Evolutionary conservation across 2,113 vertebrate species (phyloP).

Genomic region (Cnemophilus loriae): DNA sequence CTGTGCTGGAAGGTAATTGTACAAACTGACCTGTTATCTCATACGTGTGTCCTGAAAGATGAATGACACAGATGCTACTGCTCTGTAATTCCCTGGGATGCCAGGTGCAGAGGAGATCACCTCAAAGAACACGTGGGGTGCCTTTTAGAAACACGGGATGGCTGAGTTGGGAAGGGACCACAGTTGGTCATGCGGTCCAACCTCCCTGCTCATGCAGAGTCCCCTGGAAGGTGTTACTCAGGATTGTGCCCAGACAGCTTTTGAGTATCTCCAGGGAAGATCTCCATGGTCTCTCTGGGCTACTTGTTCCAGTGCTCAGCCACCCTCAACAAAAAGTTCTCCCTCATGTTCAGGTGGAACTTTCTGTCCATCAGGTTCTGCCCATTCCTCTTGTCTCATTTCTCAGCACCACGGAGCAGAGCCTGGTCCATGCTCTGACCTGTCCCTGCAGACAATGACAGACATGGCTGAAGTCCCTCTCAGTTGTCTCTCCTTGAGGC

Average conservation of each 20-base stretch:
- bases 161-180: neutral
- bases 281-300: neutral
- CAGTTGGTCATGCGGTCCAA: neutral
- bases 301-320: neutral
- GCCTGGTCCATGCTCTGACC: neutral
- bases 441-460: neutral
- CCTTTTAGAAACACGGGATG: neutral
- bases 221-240: accelerated
- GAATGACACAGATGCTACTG: neutral
- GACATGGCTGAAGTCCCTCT: neutral
- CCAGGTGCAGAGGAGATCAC: neutral
- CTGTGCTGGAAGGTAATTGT: neutral
- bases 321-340: neutral
- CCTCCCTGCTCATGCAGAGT: neutral
- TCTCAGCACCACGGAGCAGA: neutral
- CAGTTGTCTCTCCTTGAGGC: neutral
- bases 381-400: neutral
- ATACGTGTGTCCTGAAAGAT: neutral
- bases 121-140: neutral
- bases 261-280: neutral
- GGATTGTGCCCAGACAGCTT: neutral
- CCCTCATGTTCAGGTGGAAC: neutral
- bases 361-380: neutral
- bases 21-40: neutral
- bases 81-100: neutral